Evolutionary conservation across 2,888 invertebrate genomes (phyloP).

Genomic region (Eristalis pertinax): DNA sequence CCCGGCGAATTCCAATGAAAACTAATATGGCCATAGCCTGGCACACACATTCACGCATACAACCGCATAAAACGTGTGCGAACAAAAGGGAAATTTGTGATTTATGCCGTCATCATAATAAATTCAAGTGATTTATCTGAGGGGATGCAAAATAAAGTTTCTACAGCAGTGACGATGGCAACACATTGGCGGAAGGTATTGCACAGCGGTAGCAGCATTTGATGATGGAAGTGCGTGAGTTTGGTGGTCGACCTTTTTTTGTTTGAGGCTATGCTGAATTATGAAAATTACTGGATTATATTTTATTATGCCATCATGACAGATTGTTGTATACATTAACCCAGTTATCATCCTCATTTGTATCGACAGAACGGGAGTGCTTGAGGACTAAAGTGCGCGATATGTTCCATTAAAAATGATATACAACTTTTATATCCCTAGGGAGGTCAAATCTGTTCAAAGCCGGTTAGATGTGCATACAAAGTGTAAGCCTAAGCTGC

Average conservation of each 20-base stretch:
- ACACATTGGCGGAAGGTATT: conserved; percentile 24
- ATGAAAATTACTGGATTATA: conserved; percentile 67
- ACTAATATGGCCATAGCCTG: conserved; percentile 41
- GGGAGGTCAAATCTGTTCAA: background rate
- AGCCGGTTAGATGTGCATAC: background rate
- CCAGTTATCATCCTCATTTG: conserved; percentile 47
- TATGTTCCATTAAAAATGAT: conserved; percentile 1
- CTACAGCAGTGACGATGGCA: conserved; percentile 39
- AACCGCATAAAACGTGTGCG: conserved; percentile 55
- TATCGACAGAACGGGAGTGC: background rate
- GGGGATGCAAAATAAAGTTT: conserved; percentile 70
- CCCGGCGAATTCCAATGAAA: conserved; percentile 52
- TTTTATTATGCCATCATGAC: conserved; percentile 55
- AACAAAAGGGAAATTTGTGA: conserved; percentile 74
- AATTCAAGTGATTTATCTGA: conserved; percentile 80
- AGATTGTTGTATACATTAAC: conserved; percentile 66
- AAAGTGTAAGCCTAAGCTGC: background rate
- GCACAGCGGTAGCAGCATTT: background rate
- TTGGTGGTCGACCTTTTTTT: conserved; percentile 6
- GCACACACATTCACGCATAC: background rate
- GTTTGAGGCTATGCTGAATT: conserved; percentile 30
- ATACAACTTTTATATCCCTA: background rate
- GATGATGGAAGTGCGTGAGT: background rate
- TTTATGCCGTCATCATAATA: conserved; percentile 81
- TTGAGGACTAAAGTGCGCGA: background rate